Evolutionary conservation across 2,113 vertebrate species (phyloP), one percentile per base, ranked within the genome.

Genomic region (Rhinolophus sinicus): DNA sequence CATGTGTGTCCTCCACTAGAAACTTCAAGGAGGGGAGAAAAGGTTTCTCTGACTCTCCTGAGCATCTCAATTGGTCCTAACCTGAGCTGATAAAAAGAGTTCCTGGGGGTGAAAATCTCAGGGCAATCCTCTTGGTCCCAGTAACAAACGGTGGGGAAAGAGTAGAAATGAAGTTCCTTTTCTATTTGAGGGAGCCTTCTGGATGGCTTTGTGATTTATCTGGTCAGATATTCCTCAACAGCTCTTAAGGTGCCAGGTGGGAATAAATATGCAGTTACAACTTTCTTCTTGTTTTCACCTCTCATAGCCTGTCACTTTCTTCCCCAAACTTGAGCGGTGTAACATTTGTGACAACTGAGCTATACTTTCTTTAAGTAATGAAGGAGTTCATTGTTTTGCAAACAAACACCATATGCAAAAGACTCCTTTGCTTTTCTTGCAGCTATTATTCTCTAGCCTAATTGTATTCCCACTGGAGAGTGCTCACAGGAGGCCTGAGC

Each of bases 41-140:
- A 99, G 98, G 99, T 98, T 99, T 99, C 99, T 99, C 99, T 97
- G 98, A 98, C 96, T 97, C 97, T 98, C 97, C 98, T 98, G 98
- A 98, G 99, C 99, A 99, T 99, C 99, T 99, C 99, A 98, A 98
- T 98, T 98, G 99, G 98, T 98, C 99, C 99, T 99, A 98, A 98
- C 99, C 98, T 97, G 92, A 98, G 97, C 98, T 99, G 99, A 99
- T 99, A 99, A 99, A 99, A 99, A 98, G 98, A 98, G 97, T 97
- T 40, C 35, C 70, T 97, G 95, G 98, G 94, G 97, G 95, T 98
- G 98, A 97, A 97, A 97, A 98, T 97, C 97, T 97, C 97, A 90
- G 98, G 98, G 98, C 98, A 97, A 96, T 94, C 90, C 97, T 98
- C 97, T 97, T 96, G 88, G 95, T 98, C 0, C 0, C 7, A 2